These are phyloP conservation scores for Dendroctonus valens DNA, from an alignment of 1,140 invertebrate genomes.

Conservation along the genomic window DNA sequence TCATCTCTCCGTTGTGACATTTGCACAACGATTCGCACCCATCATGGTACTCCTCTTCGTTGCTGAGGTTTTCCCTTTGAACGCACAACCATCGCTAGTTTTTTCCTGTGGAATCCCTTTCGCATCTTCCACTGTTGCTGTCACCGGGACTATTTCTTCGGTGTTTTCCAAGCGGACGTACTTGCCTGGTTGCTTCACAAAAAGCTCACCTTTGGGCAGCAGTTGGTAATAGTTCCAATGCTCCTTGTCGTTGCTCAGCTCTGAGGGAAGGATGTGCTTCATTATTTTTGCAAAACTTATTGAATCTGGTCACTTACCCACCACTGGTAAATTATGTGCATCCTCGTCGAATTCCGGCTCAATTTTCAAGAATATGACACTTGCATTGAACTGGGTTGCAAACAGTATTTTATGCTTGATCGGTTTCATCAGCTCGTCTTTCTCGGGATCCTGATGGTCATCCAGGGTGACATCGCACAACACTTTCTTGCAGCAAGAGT, in stretches of 20 bases:
- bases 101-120: constrained; percentile 12
- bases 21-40: constrained; percentile 71
- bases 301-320: constrained; percentile 29
- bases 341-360: constrained; percentile 42
- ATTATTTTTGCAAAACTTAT: not conserved
- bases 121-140: constrained; percentile 6
- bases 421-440: constrained; percentile 42
- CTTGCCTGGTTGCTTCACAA: constrained; percentile 44
- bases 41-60: constrained; percentile 64
- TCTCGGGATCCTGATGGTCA: constrained; percentile 59
- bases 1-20: constrained; percentile 64
- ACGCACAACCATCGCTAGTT: constrained; percentile 50
- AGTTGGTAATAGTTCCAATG: constrained; percentile 49
- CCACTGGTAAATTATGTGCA: constrained; percentile 41
- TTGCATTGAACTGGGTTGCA: constrained; percentile 48
- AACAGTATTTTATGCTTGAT: constrained; percentile 43
- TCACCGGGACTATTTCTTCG: constrained; percentile 42
- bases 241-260: constrained; percentile 49
- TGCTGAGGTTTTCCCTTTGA: constrained; percentile 59
- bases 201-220: constrained; percentile 46
- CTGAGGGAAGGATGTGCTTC: constrained; percentile 22
- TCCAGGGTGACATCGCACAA: constrained; percentile 77
- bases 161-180: constrained; percentile 44
- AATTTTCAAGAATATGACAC: constrained; percentile 48
- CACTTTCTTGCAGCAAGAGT: constrained; percentile 80